Percentiles rank a stretch among this genome's conserved stretches.
phyloP scores from a whole-genome alignment of 2,113 vertebrate genomes.

The Nannobrachium achirus region DNA sequence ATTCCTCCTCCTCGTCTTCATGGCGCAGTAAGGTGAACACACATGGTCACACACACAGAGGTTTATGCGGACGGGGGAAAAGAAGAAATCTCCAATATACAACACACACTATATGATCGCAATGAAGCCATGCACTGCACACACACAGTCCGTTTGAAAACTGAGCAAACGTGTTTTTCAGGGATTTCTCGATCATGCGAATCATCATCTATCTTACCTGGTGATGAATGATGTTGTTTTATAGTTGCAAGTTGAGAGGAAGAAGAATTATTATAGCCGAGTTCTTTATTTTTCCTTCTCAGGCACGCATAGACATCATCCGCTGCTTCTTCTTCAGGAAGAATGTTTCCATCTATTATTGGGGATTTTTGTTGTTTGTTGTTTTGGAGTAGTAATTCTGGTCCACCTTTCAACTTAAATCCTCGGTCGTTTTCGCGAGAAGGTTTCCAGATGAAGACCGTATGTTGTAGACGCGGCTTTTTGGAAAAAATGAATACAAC shows the following conservation, averaged over 20 bases:
- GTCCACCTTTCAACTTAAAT: constrained; percentile 74
- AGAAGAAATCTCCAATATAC: background rate
- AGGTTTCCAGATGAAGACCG: constrained; percentile 12
- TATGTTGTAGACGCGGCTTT: too few species aligned
- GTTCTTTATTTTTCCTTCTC: constrained; percentile 39
- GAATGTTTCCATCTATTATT: constrained; percentile 50
- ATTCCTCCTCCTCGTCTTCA: constrained; percentile 50
- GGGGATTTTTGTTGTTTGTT: constrained; percentile 59
- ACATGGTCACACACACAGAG: constrained; percentile 58
- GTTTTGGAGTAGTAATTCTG: constrained; percentile 13
- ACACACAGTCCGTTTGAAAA: too few species aligned
- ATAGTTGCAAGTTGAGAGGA: constrained; percentile 50
- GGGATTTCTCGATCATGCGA: background rate
- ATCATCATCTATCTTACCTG: constrained; percentile 67
- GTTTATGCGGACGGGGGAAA: constrained; percentile 51
- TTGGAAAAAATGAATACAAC: background rate
- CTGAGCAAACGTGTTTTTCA: background rate
- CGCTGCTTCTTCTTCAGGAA: constrained; percentile 54
- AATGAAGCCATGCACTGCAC: too few species aligned
- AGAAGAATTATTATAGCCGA: too few species aligned
- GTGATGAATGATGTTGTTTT: constrained; percentile 45
- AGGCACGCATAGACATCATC: constrained; percentile 66
- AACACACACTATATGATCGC: too few species aligned
- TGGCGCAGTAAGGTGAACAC: constrained; percentile 77
- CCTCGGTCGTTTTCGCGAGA: constrained; percentile 37